Evolutionary conservation across 2,888 invertebrate genomes (phyloP), one percentile per base, ranked within the genome.

Genomic region (Caenorhabditis becei): DNA sequence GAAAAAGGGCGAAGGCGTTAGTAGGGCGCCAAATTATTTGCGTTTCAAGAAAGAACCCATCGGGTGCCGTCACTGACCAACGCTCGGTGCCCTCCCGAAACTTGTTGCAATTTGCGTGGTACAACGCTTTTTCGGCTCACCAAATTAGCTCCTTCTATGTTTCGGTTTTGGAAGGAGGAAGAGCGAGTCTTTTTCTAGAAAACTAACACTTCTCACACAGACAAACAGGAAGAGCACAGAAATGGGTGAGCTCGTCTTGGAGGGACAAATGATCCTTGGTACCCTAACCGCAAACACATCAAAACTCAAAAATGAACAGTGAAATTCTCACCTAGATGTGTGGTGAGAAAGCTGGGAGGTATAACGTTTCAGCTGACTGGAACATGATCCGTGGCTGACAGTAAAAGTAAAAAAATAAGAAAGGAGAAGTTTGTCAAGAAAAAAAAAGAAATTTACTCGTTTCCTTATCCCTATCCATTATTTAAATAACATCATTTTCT

Each of bases 131-230:
- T 24, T 51, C 37, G 75, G 59, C 44, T 59, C 66, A 58, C 59
- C 66, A 54, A 75, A 75, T 75, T 75, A 75, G 75, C 66, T n/a
- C 41, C 61, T 61, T 66, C 63, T 75, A 41, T 75, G 66, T 75
- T 75, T 66, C 61, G 44, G 7, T 58, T 37, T 49, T 56, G 20
- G 49, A 65, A 26, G 5, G n/a, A n/a, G 23, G 44, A 62, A n/a
- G 37, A 35, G 24, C 20, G 53, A 51, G 26, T 51, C 51, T 51
- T 51, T 41, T 14, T 41, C 23, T 0, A 51, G 61, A 74, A 59
- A 65, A 66, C 72, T 56, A 59, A 74, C 47, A 51, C 51, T 59
- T 51, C 41, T 14, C 7, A 2, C 14, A 14, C 8, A 58, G 53
- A 41, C 75, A 66, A 53, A 66, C 61, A 75, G 61, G 66, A 66